Evolutionary conservation across 2,888 invertebrate genomes (phyloP).

Genomic region (Harpalus rufipes): DNA sequence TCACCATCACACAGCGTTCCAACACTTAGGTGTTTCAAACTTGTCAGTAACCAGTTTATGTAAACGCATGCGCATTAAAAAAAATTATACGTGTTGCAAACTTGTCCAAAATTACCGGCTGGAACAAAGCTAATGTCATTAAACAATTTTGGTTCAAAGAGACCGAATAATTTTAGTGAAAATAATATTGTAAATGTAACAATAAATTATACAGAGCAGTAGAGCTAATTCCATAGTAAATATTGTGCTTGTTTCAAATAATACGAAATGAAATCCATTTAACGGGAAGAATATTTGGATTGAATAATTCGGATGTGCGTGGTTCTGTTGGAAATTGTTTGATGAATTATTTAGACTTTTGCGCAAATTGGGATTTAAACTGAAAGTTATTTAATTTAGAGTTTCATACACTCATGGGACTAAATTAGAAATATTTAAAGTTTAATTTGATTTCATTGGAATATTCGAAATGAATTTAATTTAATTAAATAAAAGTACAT

Average conservation of each 20-base stretch:
- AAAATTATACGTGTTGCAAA: too few relatives aligned
- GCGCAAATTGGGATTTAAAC: conserved; percentile 29
- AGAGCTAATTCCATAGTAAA: too few relatives aligned
- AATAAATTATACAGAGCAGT: too few relatives aligned
- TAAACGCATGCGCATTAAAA: too few relatives aligned
- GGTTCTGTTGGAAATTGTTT: conserved; percentile 22
- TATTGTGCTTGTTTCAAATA: not conserved
- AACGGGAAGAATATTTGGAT: not conserved
- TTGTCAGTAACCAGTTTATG: too few relatives aligned
- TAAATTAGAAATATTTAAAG: conserved; percentile 41
- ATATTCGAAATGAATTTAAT: conserved; percentile 28
- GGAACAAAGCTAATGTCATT: too few relatives aligned
- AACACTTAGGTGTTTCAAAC: too few relatives aligned
- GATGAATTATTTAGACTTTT: conserved; percentile 36
- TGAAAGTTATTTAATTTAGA: conserved; percentile 44
- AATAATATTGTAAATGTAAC: too few relatives aligned
- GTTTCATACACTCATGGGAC: conserved; percentile 26
- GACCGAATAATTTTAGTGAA: too few relatives aligned
- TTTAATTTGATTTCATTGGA: conserved; percentile 26
- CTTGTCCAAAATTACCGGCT: too few relatives aligned
- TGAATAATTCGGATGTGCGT: conserved; percentile 1
- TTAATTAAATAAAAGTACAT: conserved; percentile 32
- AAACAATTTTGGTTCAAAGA: too few relatives aligned
- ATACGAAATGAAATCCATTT: not conserved
- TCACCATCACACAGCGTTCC: too few relatives aligned